Percentiles rank a stretch among this genome's conserved stretches.
phyloP scores from a whole-genome alignment of 1,140 invertebrate genomes.

The Drosophila mayri region DNA sequence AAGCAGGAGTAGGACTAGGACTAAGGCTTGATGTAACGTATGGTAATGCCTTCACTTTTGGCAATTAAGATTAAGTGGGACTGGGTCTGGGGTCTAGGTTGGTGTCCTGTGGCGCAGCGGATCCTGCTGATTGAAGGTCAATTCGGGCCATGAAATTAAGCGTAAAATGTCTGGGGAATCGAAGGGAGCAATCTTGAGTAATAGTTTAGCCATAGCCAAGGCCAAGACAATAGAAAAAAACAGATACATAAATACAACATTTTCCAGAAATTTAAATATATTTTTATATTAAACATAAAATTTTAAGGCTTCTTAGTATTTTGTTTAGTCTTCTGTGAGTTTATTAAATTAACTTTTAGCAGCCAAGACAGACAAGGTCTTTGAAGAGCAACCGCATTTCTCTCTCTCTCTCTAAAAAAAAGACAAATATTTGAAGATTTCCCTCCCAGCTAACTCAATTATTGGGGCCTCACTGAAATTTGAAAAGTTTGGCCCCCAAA shows the following conservation, averaged over 20 bases:
- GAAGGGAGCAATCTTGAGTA: neutral
- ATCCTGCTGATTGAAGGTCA: constrained; percentile 24
- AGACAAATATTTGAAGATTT: constrained; percentile 3
- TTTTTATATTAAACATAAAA: neutral
- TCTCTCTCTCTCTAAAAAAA: neutral
- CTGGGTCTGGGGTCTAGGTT: neutral
- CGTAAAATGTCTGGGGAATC: constrained; percentile 5
- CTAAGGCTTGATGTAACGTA: neutral
- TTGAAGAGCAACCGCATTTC: neutral
- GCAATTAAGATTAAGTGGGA: constrained; percentile 72
- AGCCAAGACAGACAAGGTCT: neutral
- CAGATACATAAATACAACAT: neutral
- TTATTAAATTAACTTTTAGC: neutral
- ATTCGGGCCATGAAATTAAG: constrained; percentile 5
- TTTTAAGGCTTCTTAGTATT: neutral
- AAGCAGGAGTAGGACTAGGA: neutral
- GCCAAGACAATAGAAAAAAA: neutral
- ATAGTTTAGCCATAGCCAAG: neutral
- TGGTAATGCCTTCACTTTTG: constrained; percentile 52
- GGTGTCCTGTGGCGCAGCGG: constrained; percentile 9
- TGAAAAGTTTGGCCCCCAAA: constrained; percentile 21
- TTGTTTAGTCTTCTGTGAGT: neutral
- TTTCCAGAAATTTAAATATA: neutral
- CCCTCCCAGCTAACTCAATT: constrained; percentile 30
- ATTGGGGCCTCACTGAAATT: constrained; percentile 30